Base-by-base conservation (phyloP, 2,888 invertebrate species). In the Brassicogethes aeneus region DNA sequence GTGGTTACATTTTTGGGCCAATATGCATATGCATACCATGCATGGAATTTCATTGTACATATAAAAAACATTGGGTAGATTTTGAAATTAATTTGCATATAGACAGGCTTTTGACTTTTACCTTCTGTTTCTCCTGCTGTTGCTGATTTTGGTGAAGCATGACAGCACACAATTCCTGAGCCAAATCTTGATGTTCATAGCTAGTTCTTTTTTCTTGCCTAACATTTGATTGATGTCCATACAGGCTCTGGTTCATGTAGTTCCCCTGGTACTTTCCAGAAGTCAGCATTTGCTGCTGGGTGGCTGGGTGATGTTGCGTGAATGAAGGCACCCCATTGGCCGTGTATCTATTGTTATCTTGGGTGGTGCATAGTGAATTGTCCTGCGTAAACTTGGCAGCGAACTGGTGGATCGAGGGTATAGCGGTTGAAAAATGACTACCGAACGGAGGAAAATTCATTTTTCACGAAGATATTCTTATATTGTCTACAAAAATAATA, bases 371-470 rank as follows among this genome's bases (percentile, higher is more conserved):
- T n/a, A 55, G 37, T 12, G 48, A 41, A 41, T 51, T 61, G 29
- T 68, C 68, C 68, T 76, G 61, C 69, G 75, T 57, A 46, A 81
- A 75, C 72, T 86, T 82, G 47, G 87, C 82, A 23, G 84, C 79
- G 66, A 88, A 88, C 68, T 89, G 88, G 66, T 88, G 86, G 62
- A 89, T 85, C 43, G 82, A 79, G 50, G 87, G 85, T 54, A 87
- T 79, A 54, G 82, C 76, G 52, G 80, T 77, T 55, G 84, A 82
- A 64, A 83, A 85, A 69, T 80, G 87, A 57, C 83, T 81, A 57
- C 85, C 84, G 66, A 88, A 89, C 52, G 87, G 86, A 59, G 87
- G 79, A 72, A 89, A 89, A 74, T 89, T 89, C 89, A 89, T 89
- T 34, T 40, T 37, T 32, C 8, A 32, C 10, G 32, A 32, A 32